phyloP scores from a whole-genome alignment of 2,797 vertebrate species.

The Melanotaenia parkinsoni region DNA sequence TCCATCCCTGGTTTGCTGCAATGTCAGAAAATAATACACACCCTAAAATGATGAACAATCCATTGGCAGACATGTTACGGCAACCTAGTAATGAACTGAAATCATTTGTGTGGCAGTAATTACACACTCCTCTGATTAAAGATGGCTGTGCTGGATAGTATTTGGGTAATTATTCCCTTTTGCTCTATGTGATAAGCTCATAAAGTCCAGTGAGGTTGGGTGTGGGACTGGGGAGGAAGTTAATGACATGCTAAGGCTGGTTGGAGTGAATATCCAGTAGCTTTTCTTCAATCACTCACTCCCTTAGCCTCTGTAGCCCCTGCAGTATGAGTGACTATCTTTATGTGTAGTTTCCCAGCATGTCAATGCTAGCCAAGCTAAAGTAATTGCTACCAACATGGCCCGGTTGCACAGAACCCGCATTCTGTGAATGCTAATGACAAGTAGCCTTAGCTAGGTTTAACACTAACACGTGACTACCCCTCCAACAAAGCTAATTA shows the following conservation, averaged over 20 bases:
- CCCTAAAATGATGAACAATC: conserved; percentile 77
- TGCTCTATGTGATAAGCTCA: conserved; percentile 81
- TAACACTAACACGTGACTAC: conserved; percentile 61
- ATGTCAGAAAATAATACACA: conserved; percentile 77
- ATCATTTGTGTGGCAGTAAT: conserved; percentile 84
- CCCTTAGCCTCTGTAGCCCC: conserved; percentile 65
- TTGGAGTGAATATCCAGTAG: conserved; percentile 73
- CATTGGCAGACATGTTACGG: conserved; percentile 73
- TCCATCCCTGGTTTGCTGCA: conserved; percentile 63
- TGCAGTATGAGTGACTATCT: conserved; percentile 67
- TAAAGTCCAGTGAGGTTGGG: conserved; percentile 74
- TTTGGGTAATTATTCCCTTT: conserved; percentile 85
- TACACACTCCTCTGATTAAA: conserved; percentile 84
- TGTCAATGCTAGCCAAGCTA: conserved; percentile 65
- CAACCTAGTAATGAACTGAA: conserved; percentile 79
- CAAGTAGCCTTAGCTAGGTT: conserved; percentile 64
- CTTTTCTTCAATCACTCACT: conserved; percentile 74
- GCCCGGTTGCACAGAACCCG: conserved; percentile 59
- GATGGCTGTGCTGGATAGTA: conserved; percentile 81
- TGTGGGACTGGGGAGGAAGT: conserved; percentile 60
- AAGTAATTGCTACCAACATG: conserved; percentile 75
- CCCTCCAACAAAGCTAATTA: conserved; percentile 79
- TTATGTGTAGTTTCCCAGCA: conserved; percentile 70
- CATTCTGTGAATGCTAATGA: conserved; percentile 75
- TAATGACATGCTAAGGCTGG: conserved; percentile 77